Base-by-base conservation (phyloP, 1,140 invertebrate genomes). In the Cherax destructor region DNA sequence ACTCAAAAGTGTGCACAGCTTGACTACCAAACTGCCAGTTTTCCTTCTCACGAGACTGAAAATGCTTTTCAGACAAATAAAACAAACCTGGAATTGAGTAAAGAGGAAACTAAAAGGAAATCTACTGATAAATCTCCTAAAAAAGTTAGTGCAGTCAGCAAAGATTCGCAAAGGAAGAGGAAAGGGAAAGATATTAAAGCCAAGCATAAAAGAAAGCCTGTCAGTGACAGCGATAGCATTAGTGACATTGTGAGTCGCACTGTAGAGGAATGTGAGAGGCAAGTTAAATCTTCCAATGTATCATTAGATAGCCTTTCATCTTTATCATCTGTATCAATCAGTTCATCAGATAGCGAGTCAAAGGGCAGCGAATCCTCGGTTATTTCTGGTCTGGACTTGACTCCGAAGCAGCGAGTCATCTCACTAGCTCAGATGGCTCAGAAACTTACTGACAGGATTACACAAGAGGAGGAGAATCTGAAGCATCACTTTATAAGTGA, bases 241-340 rank as follows among this genome's bases (percentile, higher is more conserved):
- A 86, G 81, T 84, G 83, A 84, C 56, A 85, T 91, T 18, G 89
- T 91, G 47, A 91, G 89, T 86, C 83, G 89, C 30, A 91, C 89
- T 18, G 72, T 91, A 41, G 89, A 91, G 56, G 89, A 91, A 41
- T 91, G 89, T 91, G 89, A 91, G 56, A 65, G 47, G 56, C 83
- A 80, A 30, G 76, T 91, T 24, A 91, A 56, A 79, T 85, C 89
- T 49, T 91, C 89, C 21, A 86, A 59, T 80, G 56, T 91, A 69
- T 91, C 89, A 13, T 11, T 91, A 41, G 83, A 85, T 24, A 85
- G 89, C 18, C 72, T 85, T 21, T 85, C 83, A 9, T 84, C 88
- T 4, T 47, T 81, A 47, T 83, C 87, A 1, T 90, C 80, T 30
- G 50, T 47, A 24, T 88, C 86, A 10, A 24, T 69, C 13, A 83